These are phyloP conservation scores for Trissoscelio sp. DNA, from an alignment of 2,888 invertebrate genomes.

Conservation along the genomic window DNA sequence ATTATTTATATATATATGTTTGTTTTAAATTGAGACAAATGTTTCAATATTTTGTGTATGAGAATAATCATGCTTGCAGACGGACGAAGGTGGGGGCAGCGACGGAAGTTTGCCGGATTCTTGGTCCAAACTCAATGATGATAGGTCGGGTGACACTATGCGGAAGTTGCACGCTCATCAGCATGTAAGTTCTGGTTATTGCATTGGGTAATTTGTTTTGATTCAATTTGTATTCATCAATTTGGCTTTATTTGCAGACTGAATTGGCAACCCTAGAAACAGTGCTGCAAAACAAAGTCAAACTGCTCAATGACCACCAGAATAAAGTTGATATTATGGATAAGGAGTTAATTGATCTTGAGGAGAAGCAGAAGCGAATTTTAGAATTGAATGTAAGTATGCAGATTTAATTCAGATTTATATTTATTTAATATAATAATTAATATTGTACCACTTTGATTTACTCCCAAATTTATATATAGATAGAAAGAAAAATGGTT, in stretches of 20 bases:
- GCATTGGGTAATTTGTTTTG: too few species aligned
- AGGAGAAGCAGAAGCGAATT: constrained; percentile 85
- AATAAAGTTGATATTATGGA: constrained; percentile 89
- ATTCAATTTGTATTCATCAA: too few species aligned
- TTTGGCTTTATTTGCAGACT: constrained; percentile 83
- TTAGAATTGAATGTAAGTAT: constrained; percentile 76
- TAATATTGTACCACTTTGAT: too few species aligned
- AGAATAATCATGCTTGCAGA: constrained; percentile 77
- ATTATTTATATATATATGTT: too few species aligned
- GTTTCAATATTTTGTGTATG: constrained; percentile 39
- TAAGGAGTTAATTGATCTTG: constrained; percentile 87
- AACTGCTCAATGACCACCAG: constrained; percentile 86
- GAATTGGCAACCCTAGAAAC: constrained; percentile 89
- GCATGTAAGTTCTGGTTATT: constrained; percentile 88
- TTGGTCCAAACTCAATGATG: constrained; percentile 84
- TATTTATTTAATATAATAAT: too few species aligned
- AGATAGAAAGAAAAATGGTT: too few species aligned
- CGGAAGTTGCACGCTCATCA: constrained; percentile 88
- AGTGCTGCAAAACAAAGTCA: constrained; percentile 87
- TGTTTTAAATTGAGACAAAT: too few species aligned
- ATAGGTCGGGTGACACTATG: constrained; percentile 87
- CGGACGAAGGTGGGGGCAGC: constrained; percentile 80
- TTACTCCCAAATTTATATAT: too few species aligned
- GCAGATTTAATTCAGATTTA: too few species aligned
- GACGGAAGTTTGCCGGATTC: constrained; percentile 80